Evolutionary conservation across 1,140 invertebrate genomes (phyloP).

Genomic region (Rhagoletis pomonella): DNA sequence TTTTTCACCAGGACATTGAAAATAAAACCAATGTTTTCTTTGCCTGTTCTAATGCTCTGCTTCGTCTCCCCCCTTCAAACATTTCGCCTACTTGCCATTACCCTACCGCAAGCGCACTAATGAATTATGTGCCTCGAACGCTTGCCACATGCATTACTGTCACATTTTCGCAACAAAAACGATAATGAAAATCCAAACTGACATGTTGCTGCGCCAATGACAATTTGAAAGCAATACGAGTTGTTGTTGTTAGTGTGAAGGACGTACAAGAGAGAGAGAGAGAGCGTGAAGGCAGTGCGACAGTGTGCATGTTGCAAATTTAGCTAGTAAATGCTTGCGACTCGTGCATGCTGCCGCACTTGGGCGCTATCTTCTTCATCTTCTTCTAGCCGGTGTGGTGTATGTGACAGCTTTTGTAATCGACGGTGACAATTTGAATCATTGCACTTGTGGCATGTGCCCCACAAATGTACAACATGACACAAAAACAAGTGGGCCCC

Average conservation of each 20-base stretch:
- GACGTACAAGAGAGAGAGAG: neutral
- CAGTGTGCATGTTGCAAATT: neutral
- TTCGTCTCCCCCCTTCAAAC: neutral
- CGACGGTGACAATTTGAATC: conserved; percentile 48
- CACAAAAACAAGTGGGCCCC: conserved; percentile 21
- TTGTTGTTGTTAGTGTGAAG: neutral
- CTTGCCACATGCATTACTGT: conserved; percentile 27
- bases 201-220: neutral
- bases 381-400: neutral
- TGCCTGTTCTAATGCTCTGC: too few species aligned
- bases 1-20: neutral
- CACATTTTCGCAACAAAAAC: conserved; percentile 33
- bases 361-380: neutral
- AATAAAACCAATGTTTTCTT: neutral
- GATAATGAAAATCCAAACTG: conserved; percentile 45
- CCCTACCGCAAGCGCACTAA: neutral
- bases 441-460: conserved; percentile 51
- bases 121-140: conserved; percentile 4
- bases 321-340: neutral
- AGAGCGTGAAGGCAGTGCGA: neutral
- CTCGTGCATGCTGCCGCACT: neutral
- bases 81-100: neutral
- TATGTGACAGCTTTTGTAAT: conserved; percentile 52
- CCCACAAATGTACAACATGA: conserved; percentile 48
- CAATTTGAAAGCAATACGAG: conserved; percentile 10